Percentiles rank a stretch among this genome's conserved stretches.
Conservation (phyloP, 2,888 invertebrate species). For the Eilema griseolum region DNA sequence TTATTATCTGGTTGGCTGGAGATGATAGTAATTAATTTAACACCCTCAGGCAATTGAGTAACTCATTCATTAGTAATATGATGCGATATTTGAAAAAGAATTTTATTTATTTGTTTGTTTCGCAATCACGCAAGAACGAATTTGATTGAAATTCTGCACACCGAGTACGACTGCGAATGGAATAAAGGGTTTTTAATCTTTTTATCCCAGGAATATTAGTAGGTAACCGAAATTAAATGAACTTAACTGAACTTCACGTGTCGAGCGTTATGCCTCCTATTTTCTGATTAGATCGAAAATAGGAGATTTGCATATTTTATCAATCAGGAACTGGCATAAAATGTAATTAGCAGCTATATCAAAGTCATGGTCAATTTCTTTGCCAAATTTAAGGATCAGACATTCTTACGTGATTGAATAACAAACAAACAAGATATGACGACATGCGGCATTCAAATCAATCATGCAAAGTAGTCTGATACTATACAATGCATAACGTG, state of each 20-base stretch:
- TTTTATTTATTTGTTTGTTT: neutral
- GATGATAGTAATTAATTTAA: neutral
- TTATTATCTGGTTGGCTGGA: neutral
- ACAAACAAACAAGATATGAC: slow-evolving; percentile 4
- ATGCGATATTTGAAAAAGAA: neutral
- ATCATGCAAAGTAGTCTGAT: slow-evolving; percentile 13
- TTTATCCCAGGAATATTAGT: neutral
- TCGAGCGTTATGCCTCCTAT: no score
- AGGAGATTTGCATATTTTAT: no score
- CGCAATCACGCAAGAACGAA: neutral
- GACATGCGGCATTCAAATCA: slow-evolving; percentile 6
- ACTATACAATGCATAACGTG: slow-evolving; percentile 5
- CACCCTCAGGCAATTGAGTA: neutral
- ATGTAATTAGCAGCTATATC: neutral
- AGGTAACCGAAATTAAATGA: no score
- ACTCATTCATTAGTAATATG: slow-evolving; percentile 1
- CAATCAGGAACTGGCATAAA: neutral
- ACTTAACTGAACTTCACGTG: no score
- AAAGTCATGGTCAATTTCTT: neutral
- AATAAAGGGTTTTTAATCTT: neutral
- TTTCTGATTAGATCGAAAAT: no score
- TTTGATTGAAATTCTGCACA: neutral
- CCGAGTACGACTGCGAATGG: neutral
- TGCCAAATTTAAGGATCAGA: neutral
- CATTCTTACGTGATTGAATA: neutral